phyloP scores from a whole-genome alignment of 2,113 vertebrate species.

The Clarias batrachus region DNA sequence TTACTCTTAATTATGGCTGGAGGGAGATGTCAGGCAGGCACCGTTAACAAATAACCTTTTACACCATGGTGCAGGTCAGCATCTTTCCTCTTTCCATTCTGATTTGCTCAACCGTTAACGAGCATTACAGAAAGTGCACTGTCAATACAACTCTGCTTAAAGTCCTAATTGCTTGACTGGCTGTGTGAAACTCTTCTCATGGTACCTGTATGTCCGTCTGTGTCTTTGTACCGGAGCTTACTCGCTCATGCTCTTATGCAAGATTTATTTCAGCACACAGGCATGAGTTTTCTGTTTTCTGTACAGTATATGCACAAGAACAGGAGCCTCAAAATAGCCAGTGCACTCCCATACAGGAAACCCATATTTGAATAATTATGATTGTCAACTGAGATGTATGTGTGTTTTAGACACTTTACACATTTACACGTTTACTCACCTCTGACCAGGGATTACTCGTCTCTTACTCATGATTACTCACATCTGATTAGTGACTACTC shows the following conservation, averaged over 20 bases:
- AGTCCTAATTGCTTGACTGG: background rate
- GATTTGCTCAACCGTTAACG: slow-evolving; percentile 29
- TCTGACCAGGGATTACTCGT: too few relatives aligned
- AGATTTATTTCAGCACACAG: slow-evolving; percentile 36
- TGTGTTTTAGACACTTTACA: background rate
- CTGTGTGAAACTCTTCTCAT: background rate
- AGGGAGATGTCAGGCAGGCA: slow-evolving; percentile 37
- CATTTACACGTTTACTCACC: background rate
- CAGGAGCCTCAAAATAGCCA: slow-evolving; percentile 16
- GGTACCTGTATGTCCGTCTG: background rate
- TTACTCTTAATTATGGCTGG: slow-evolving; percentile 52
- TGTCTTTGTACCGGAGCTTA: slow-evolving; percentile 19
- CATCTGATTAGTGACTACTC: too few relatives aligned
- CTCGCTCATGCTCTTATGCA: background rate
- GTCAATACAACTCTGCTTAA: background rate
- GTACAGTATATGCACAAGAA: slow-evolving; percentile 14
- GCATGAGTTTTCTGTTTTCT: slow-evolving; percentile 34
- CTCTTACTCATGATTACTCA: too few relatives aligned
- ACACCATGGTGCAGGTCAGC: slow-evolving; percentile 17
- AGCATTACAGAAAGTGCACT: background rate
- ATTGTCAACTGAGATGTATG: background rate
- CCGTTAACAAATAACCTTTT: slow-evolving; percentile 48
- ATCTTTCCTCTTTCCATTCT: slow-evolving; percentile 27
- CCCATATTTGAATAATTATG: background rate
- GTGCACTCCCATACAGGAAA: slow-evolving; percentile 7